These are phyloP conservation scores for Eupeodes latifasciatus DNA, from an alignment of 2,888 invertebrate species.

Conservation along the genomic window DNA sequence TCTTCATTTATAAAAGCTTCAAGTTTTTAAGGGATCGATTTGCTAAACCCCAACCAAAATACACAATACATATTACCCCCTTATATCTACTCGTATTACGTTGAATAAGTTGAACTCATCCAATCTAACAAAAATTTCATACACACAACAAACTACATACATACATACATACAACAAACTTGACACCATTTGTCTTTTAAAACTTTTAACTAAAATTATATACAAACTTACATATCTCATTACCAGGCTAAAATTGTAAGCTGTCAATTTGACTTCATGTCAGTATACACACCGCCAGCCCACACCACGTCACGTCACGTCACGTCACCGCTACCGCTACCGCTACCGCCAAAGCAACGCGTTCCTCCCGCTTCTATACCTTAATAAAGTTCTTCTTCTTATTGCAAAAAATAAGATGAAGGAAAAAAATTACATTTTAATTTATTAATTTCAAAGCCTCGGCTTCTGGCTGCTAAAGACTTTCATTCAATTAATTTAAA, in stretches of 20 bases:
- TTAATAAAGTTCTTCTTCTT: conserved; percentile 47
- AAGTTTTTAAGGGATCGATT: too few species aligned
- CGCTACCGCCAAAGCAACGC: too few species aligned
- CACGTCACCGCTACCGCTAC: too few species aligned
- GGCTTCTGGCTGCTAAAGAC: conserved; percentile 50
- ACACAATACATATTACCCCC: too few species aligned
- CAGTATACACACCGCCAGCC: neutral
- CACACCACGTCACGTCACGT: too few species aligned
- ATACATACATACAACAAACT: neutral
- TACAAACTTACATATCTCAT: conserved; percentile 3
- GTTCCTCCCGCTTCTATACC: neutral
- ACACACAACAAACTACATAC: neutral
- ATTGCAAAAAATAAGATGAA: neutral
- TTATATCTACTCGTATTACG: neutral
- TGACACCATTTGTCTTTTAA: conserved; percentile 14
- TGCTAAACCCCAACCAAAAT: too few species aligned
- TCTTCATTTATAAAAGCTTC: too few species aligned
- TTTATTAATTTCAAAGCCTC: conserved; percentile 57
- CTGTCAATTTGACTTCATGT: conserved; percentile 26
- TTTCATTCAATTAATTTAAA: conserved; percentile 67
- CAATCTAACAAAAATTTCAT: conserved; percentile 10
- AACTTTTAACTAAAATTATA: conserved; percentile 24
- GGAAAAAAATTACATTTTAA: conserved; percentile 42
- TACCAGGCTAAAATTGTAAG: conserved; percentile 32
- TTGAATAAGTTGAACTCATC: neutral